Percentiles rank a stretch among this genome's conserved stretches.
phyloP scores from a whole-genome alignment of 2,113 vertebrate species.

The Callipepla squamata region DNA sequence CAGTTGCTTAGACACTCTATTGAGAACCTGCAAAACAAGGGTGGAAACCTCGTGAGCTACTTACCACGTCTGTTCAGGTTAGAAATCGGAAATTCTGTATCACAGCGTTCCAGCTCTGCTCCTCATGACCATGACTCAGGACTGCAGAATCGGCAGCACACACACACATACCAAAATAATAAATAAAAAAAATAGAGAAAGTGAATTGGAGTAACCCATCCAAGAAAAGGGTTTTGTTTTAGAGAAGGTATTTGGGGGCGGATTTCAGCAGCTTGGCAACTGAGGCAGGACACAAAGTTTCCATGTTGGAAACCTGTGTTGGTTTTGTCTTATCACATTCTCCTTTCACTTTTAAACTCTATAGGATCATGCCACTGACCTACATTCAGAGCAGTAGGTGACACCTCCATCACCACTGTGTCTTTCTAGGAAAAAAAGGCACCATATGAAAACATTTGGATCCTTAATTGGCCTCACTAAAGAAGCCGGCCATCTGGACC shows the following conservation, averaged over 20 bases:
- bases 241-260: background rate
- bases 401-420: background rate
- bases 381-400: background rate
- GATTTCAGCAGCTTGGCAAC: background rate
- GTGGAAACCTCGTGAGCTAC: constrained; percentile 58
- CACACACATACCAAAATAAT: background rate
- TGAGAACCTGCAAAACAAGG: constrained; percentile 71
- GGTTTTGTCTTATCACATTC: background rate
- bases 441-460: background rate
- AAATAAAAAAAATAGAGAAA: background rate
- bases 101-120: constrained; percentile 7
- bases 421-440: constrained; percentile 61
- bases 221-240: background rate
- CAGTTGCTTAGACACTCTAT: constrained; percentile 59
- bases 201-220: background rate
- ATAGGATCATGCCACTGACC: background rate
- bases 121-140: constrained; percentile 61
- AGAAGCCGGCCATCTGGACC: constrained; percentile 24
- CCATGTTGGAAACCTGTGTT: background rate
- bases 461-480: constrained; percentile 58
- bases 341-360: background rate
- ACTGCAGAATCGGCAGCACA: background rate
- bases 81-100: constrained; percentile 47
- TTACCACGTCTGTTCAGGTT: constrained; percentile 50
- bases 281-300: background rate